These are phyloP conservation scores for Lycopodina hypogea DNA, from an alignment of 37 sponge, comb jelly and placozoan genomes.

Conservation along the genomic window DNA sequence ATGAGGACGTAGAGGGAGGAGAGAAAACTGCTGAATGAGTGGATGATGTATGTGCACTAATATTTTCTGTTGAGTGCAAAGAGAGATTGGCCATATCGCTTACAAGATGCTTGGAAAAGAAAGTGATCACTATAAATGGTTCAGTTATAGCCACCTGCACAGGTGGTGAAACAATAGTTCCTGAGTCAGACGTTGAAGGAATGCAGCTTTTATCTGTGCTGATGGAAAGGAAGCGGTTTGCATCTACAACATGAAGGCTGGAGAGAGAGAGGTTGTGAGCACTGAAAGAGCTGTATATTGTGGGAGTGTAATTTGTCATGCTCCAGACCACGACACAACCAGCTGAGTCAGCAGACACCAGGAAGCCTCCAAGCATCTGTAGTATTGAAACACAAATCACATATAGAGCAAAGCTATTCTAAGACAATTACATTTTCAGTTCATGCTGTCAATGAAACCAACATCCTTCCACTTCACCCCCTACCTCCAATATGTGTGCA, in stretches of 20 bases:
- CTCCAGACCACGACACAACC: slow-evolving; percentile 53
- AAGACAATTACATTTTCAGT: no score
- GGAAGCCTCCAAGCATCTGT: slow-evolving; percentile 48
- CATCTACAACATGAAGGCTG: slow-evolving; percentile 43
- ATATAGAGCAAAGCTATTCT: no score
- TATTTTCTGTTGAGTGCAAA: not conserved
- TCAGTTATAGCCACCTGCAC: not conserved
- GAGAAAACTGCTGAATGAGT: not conserved
- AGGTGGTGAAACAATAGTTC: not conserved
- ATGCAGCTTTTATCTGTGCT: not conserved
- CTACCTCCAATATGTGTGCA: no score
- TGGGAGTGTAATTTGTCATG: slow-evolving; percentile 48
- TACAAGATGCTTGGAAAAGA: not conserved
- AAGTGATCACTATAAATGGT: not conserved
- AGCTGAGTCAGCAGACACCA: slow-evolving; percentile 35
- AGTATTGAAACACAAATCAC: no score
- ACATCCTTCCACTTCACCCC: no score
- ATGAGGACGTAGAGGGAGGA: not conserved
- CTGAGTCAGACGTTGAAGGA: not conserved
- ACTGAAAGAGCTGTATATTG: slow-evolving; percentile 2
- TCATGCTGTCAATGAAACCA: no score
- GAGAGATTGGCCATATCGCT: not conserved
- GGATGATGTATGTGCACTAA: not conserved
- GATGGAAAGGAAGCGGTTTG: slow-evolving; percentile 40
- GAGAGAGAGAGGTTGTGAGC: slow-evolving; percentile 35